Evolutionary conservation across 2,888 invertebrate genomes (phyloP), one percentile per base, ranked within the genome.

Genomic region (Tinea semifulvella): DNA sequence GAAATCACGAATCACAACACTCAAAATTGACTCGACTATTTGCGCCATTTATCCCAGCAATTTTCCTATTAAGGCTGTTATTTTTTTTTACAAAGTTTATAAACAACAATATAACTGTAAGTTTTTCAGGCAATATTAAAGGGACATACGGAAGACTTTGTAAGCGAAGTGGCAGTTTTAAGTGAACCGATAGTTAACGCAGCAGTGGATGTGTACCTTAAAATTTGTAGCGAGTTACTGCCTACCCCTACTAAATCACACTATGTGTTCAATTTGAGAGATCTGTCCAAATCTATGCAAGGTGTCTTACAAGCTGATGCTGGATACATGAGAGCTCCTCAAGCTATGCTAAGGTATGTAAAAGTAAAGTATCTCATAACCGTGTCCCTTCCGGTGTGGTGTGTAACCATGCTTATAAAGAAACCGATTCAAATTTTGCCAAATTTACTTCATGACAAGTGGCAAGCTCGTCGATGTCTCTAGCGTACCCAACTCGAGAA

Each of bases 161-260:
- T 88, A 0, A 72, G 86, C 2, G 85, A 88, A 43, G 87, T 93
- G 1, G 82, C 87, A 1, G 80, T 83, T 1, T 67, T 91, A 1
- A 86, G 85, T 0, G 89, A 89, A 44, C 79, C 86, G 17, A 86
- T 96, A 56, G 92, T 96, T 0, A 84, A 87, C 51, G 92, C 95
- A 1, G 89, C 94, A 0, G 90, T 96, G 31, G 90, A 92, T 42
- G 83, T 96, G 2, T 97, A 96, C 61, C 82, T 86, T 50, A 86
- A 88, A 55, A 92, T 95, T 36, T 87, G 90, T 11, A 73, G 84
- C 0, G 91, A 92, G 56, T 84, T 97, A 52, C 70, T 96, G 19
- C 96, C 96, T 0, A 96, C 96, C 0, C 96, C 96, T 0, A 87
- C 92, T 18, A 96, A 95, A 65, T 92, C 92, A 0, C 96, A 96